A percentile compares a stretch with the other conserved stretches of the same genome.
Evolutionary conservation across 2,888 invertebrate species (phyloP).

Genomic region (Odontothrips loti): DNA sequence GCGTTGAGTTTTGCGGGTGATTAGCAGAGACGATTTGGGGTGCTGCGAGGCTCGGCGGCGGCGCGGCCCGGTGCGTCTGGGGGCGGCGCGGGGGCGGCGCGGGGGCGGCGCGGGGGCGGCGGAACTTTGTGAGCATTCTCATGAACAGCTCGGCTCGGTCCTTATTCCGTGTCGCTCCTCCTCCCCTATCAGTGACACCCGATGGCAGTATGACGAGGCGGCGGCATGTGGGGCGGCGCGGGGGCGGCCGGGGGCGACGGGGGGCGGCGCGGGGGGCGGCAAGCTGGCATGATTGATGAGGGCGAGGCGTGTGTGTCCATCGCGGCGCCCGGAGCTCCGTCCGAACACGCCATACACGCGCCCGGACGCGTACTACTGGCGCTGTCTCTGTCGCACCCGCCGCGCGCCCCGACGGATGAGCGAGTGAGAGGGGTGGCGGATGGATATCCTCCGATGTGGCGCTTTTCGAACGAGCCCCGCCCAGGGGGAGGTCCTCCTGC

Average conservation of each 20-base stretch:
- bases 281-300: not conserved
- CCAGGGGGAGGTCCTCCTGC: no score
- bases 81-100: not conserved
- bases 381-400: no score
- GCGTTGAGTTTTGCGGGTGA: constrained; percentile 19
- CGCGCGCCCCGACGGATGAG: no score
- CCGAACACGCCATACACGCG: not conserved
- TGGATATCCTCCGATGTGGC: no score
- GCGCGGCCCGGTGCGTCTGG: not conserved
- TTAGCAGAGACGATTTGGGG: constrained; percentile 9
- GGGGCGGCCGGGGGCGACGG: no score
- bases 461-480: no score
- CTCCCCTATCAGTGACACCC: constrained; percentile 6
- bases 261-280: no score
- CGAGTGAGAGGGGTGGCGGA: no score
- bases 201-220: not conserved
- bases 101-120: not conserved
- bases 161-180: not conserved
- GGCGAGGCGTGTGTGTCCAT: not conserved
- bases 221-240: no score
- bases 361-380: not conserved
- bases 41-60: not conserved
- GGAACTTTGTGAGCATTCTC: not conserved
- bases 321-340: not conserved
- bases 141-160: not conserved